Evolutionary conservation across 1,140 invertebrate genomes (phyloP).

Genomic region (Panagrolaimus sp.): DNA sequence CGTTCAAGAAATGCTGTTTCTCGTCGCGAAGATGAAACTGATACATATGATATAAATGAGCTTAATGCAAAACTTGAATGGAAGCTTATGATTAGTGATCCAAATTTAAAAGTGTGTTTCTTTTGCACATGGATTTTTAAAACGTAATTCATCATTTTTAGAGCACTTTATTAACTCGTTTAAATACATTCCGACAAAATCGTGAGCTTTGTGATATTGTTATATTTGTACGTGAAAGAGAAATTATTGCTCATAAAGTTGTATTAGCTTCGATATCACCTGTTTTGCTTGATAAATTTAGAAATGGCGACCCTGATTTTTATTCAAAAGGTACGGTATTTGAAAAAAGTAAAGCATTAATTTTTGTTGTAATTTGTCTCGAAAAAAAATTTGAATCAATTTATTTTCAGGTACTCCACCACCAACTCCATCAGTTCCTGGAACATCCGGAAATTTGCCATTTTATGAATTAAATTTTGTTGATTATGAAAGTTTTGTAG

Average conservation of each 20-base stretch:
- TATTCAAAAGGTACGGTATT: too few relatives aligned
- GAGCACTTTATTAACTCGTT: slow-evolving; percentile 38
- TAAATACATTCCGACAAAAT: slow-evolving; percentile 51
- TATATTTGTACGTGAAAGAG: slow-evolving; percentile 61
- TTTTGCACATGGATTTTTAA: neutral
- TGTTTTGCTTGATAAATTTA: slow-evolving; percentile 73
- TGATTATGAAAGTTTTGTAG: slow-evolving; percentile 69
- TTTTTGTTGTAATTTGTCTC: too few relatives aligned
- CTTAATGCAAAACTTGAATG: slow-evolving; percentile 44
- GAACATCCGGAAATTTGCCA: slow-evolving; percentile 22
- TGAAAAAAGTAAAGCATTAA: too few relatives aligned
- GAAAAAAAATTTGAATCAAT: too few relatives aligned
- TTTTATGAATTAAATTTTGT: slow-evolving; percentile 67
- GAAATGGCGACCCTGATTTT: slow-evolving; percentile 47
- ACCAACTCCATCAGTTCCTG: slow-evolving; percentile 4
- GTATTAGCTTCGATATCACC: slow-evolving; percentile 72
- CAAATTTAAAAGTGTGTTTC: slow-evolving; percentile 31
- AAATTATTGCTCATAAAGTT: slow-evolving; percentile 71
- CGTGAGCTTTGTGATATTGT: slow-evolving; percentile 55
- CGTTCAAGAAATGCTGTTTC: slow-evolving; percentile 46
- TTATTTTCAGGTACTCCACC: too few relatives aligned
- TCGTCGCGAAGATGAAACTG: slow-evolving; percentile 46
- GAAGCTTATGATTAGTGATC: slow-evolving; percentile 36
- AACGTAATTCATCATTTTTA: neutral
- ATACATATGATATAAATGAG: slow-evolving; percentile 46